Base-by-base conservation (phyloP, 2,888 invertebrate genomes). In the Cynaeus angustus region DNA sequence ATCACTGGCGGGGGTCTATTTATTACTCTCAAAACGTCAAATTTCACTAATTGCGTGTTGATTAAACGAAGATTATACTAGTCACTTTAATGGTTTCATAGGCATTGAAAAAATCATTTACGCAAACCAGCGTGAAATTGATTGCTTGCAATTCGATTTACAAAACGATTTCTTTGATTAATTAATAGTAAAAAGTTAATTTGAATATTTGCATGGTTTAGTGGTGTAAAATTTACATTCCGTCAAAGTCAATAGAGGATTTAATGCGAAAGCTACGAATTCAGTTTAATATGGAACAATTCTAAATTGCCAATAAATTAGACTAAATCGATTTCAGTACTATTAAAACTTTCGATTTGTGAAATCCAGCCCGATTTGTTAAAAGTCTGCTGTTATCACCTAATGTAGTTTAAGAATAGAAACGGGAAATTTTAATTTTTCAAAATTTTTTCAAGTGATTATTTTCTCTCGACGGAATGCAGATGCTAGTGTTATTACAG, bases 1-100 rank as follows among this genome's bases (percentile, higher is more conserved):
- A 68, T 30, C 62, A 26, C 26, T 59, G 45, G 59, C 14, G 12
- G 14, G 8, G 59, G 41, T 43, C 43, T 56, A 41, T 7, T 33
- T 33, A 33, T 33, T n/a, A 33, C 33, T 33, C 33, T 4, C 6
- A 33, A 33, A 33, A 33, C 7, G 21, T 21, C n/a, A 33, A 33
- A 33, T 7, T 33, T 33, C 33, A 6, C 41, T 2, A 41, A 3
- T 37, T 1, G 37, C 37, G 37, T 37, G 37, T 37, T 21, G 4
- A 37, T 37, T 37, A 37, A 8, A 37, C 1, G n/a, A n/a, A n/a
- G n/a, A n/a, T n/a, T n/a, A 41, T 12, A 12, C 41, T 12, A 41
- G 41, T 41, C 41, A 9, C 38, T 38, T 38, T 9, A n/a, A n/a
- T 38, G 5, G 8, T n/a, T 38, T 28, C 33, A 4, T 33, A 2